Percentiles rank a stretch among this genome's conserved stretches.
Evolutionary conservation across 2,888 invertebrate species (phyloP).

Genomic region (Blastobasis lacticolella): DNA sequence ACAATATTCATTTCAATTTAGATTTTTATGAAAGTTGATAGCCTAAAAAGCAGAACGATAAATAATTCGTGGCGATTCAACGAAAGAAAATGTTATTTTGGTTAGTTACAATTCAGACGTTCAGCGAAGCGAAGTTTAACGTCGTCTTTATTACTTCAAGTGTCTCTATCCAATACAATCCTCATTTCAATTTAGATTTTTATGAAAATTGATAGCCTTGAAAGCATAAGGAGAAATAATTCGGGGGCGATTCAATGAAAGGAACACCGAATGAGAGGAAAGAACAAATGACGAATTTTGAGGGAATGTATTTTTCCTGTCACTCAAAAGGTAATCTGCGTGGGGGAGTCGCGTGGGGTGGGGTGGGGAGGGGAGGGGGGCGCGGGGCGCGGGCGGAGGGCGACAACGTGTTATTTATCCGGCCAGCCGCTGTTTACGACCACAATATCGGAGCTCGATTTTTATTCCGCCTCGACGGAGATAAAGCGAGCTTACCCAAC

Average conservation of each 20-base stretch:
- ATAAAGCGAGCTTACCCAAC: slow-evolving; percentile 40
- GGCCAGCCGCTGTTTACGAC: slow-evolving; percentile 50
- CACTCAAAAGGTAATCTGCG: no score
- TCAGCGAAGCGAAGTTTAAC: no score
- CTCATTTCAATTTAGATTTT: no score
- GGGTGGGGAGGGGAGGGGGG: slow-evolving; percentile 13
- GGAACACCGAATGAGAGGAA: no score
- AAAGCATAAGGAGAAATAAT: no score
- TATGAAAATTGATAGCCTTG: not conserved
- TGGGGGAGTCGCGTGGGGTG: not conserved
- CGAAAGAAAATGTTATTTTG: no score
- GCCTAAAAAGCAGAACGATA: no score
- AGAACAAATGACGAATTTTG: not conserved
- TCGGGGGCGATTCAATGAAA: no score
- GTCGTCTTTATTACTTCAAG: slow-evolving; percentile 14
- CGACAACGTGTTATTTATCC: slow-evolving; percentile 54
- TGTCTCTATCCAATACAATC: not conserved
- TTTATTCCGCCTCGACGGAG: slow-evolving; percentile 47
- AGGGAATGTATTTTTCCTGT: not conserved
- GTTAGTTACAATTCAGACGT: no score
- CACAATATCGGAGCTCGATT: slow-evolving; percentile 54
- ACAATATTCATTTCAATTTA: no score
- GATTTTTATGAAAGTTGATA: no score
- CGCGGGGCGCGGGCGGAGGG: slow-evolving; percentile 17
- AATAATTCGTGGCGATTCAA: no score